Evolutionary conservation across 2,113 vertebrate genomes (phyloP), one percentile per base, ranked within the genome.

Genomic region (Daubentonia madagascariensis): DNA sequence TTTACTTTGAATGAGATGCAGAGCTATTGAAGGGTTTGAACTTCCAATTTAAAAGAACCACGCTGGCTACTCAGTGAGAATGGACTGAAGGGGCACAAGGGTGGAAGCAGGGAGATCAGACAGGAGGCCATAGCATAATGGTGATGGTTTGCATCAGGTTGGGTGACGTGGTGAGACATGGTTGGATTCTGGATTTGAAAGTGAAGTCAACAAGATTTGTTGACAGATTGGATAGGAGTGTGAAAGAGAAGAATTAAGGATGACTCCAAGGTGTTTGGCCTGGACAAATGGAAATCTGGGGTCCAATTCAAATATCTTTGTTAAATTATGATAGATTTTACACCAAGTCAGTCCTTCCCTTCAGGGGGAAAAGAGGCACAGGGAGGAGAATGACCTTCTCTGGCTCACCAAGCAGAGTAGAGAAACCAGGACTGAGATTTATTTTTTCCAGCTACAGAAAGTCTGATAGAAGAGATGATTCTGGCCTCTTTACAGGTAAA

Each of bases 151-250:
- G 70, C 40, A 79, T 37, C 35, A 92, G 65, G 45, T 14, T 52
- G 80, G 43, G 57, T 75, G 32, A 85, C 17, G 37, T 75, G 85
- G 73, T 93, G 35, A 89, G 45, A 32, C 37, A 63, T 45, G 50
- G 16, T 30, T 92, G 37, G 59, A 90, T 81, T 92, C 75, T 86
- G 79, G 52, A 92, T 70, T 89, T 94, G 59, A 96, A 87, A 61
- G 12, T 86, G 72, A 95, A 90, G 22, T 87, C 85, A 80, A 45
- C 1, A 84, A 48, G 8, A 79, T 91, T 92, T 94, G 30, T 73
- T 85, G 54, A 80, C 20, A 91, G 40, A n/a, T 61, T 70, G 43
- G 16, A 45, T 75, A 85, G n/a, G 7, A 40, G 28, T 73, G 8
- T 85, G 30, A 80, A 85, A 78, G 45, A 87, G 22, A 89, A 86